Evolutionary conservation across 2,888 invertebrate genomes (phyloP), one percentile per base, ranked within the genome.

Genomic region (Protodeltote pygarga): DNA sequence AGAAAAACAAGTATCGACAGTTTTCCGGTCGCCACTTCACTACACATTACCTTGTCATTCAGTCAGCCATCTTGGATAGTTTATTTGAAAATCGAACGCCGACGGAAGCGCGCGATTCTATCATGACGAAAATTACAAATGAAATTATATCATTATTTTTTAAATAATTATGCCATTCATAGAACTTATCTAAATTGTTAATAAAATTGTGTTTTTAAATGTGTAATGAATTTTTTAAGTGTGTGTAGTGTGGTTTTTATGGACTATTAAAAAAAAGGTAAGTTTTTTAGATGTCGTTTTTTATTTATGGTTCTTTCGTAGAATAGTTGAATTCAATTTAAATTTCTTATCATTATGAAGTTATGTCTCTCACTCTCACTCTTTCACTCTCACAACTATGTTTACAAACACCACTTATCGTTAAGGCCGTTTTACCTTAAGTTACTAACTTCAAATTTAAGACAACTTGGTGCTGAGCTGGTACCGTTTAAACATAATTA

Each of bases 71-170:
- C 72, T 87, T 88, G 85, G 78, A 83, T 81, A 76, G 77, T 79
- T 84, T 89, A 89, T 89, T 89, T 87, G 85, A 87, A 89, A 89
- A 86, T 81, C 82, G 85, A 81, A 85, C 76, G 72, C 80, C 73
- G 78, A 65, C 80, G 81, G 82, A 82, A 82, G 70, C 85, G 83
- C 86, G 87, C 70, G 71, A 62, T 69, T 39, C 61, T 52, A 50
- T 42, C 24, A 75, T 65, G 71, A 41, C 57, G 32, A 42, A 49
- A 32, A 23, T 48, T 39, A 27, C 6, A 25, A 29, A 27, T 48
- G 28, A 37, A 47, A 46, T 53, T 35, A 41, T 32, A 29, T 37
- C 1, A 21, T 15, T 19, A 17, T 19, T 14, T 40, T 19, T 23
- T 35, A 9, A 24, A 3, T 1, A 25, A 10, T n/a, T n/a, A n/a